phyloP scores from a whole-genome alignment of 2,888 invertebrate species.

The Plagiodera versicolora region DNA sequence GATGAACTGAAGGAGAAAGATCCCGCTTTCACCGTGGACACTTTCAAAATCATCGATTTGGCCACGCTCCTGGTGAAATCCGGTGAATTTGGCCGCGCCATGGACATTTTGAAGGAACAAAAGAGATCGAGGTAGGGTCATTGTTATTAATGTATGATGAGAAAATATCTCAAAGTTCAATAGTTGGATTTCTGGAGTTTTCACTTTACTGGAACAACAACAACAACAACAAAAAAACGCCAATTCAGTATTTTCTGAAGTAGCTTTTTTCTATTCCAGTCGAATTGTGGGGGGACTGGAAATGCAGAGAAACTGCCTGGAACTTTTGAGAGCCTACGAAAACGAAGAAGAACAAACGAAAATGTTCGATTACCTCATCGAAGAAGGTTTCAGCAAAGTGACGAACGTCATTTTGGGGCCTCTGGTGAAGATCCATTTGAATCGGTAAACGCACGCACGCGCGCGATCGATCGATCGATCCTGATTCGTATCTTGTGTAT shows the following conservation, averaged over 20 bases:
- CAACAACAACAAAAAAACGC: too few species aligned
- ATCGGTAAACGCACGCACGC: constrained; percentile 60
- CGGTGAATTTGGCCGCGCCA: constrained; percentile 54
- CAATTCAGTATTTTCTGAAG: too few species aligned
- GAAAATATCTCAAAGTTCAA: too few species aligned
- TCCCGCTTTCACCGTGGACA: constrained; percentile 64
- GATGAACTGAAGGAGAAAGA: constrained; percentile 58
- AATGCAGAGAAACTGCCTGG: constrained; percentile 64
- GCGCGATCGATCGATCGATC: too few species aligned
- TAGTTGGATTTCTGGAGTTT: too few species aligned
- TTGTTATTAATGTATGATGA: not conserved
- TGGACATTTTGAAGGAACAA: constrained; percentile 58
- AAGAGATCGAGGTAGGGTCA: constrained; percentile 12
- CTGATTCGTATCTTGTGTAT: too few species aligned
- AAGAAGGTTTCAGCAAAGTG: constrained; percentile 60
- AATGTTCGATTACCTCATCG: constrained; percentile 59
- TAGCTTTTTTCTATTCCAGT: constrained; percentile 3
- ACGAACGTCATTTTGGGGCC: constrained; percentile 65
- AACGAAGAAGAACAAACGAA: constrained; percentile 53
- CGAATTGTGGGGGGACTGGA: constrained; percentile 39
- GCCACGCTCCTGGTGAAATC: constrained; percentile 62
- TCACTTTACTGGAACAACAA: too few species aligned
- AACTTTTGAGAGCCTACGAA: constrained; percentile 61
- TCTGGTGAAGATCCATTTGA: constrained; percentile 62
- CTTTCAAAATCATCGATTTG: constrained; percentile 67